A percentile compares a stretch with the other conserved stretches of the same genome.
These are phyloP conservation scores for Napeogenes inachia DNA, from an alignment of 2,888 invertebrate genomes.

Conservation along the genomic window DNA sequence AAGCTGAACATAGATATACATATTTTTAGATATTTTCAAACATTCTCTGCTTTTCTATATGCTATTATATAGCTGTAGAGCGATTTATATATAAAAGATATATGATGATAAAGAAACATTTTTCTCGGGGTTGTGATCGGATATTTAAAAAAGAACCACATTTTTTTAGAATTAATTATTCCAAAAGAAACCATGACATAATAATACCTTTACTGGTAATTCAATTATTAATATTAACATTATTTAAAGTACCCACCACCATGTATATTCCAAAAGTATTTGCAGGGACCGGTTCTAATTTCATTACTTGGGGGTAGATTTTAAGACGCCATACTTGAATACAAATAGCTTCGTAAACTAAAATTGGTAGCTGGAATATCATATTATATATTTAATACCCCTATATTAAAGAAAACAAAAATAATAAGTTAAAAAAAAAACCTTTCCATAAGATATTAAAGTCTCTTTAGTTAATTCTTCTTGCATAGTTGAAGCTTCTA, in stretches of 20 bases:
- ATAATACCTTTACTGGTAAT: neutral
- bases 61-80: too few relatives aligned
- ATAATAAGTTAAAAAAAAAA: slow-evolving; percentile 39
- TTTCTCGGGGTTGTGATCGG: too few relatives aligned
- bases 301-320: slow-evolving; percentile 86
- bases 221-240: neutral
- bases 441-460: slow-evolving; percentile 85
- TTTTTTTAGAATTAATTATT: too few relatives aligned
- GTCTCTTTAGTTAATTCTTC: slow-evolving; percentile 93
- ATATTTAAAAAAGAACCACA: too few relatives aligned
- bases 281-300: slow-evolving; percentile 80
- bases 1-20: too few relatives aligned
- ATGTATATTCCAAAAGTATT: slow-evolving; percentile 88
- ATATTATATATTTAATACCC: neutral
- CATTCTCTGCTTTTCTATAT: too few relatives aligned
- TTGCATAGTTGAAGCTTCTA: slow-evolving; percentile 86
- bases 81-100: too few relatives aligned
- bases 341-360: slow-evolving; percentile 90
- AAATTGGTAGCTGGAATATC: slow-evolving; percentile 78
- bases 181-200: too few relatives aligned
- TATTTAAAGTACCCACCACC: slow-evolving; percentile 71
- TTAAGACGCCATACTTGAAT: slow-evolving; percentile 91
- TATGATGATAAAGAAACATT: too few relatives aligned
- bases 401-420: neutral
- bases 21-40: too few relatives aligned